Evolutionary conservation across 2,888 invertebrate species (phyloP).

Genomic region (Melanargia galathea): DNA sequence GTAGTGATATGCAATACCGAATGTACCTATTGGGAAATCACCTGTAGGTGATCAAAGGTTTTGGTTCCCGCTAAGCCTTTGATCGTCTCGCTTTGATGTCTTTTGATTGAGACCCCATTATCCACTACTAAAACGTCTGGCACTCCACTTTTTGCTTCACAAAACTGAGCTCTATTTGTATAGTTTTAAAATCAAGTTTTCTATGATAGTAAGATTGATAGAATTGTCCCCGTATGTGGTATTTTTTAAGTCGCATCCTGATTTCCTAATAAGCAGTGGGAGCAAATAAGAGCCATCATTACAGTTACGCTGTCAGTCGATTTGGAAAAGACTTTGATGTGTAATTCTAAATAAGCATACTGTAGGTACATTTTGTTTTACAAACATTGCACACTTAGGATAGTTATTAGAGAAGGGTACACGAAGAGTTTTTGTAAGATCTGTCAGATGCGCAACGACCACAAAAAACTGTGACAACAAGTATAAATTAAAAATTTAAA

Average conservation of each 20-base stretch:
- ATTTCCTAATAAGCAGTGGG: constrained; percentile 33
- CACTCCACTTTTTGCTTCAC: background rate
- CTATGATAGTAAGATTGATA: background rate
- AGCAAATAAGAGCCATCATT: constrained; percentile 31
- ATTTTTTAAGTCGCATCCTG: constrained; percentile 33
- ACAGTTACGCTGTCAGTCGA: constrained; percentile 1
- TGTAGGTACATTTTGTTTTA: no score
- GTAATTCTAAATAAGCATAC: constrained; percentile 14
- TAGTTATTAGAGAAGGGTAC: no score
- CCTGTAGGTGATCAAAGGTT: constrained; percentile 12
- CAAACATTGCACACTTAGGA: no score
- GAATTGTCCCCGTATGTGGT: constrained; percentile 19
- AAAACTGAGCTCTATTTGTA: background rate
- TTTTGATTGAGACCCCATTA: constrained; percentile 33
- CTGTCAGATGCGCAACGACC: no score
- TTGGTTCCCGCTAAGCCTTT: constrained; percentile 28
- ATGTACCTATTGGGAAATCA: constrained; percentile 39
- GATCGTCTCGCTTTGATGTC: constrained; percentile 42
- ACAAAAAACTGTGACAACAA: no score
- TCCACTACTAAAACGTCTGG: constrained; percentile 1
- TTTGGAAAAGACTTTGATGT: constrained; percentile 32
- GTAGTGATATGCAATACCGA: constrained; percentile 15
- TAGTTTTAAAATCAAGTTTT: background rate
- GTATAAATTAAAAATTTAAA: no score
- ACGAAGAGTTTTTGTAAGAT: no score